Evolutionary conservation across 2,113 vertebrate species (phyloP), one percentile per base, ranked within the genome.

Genomic region (Excalfactoria chinensis): DNA sequence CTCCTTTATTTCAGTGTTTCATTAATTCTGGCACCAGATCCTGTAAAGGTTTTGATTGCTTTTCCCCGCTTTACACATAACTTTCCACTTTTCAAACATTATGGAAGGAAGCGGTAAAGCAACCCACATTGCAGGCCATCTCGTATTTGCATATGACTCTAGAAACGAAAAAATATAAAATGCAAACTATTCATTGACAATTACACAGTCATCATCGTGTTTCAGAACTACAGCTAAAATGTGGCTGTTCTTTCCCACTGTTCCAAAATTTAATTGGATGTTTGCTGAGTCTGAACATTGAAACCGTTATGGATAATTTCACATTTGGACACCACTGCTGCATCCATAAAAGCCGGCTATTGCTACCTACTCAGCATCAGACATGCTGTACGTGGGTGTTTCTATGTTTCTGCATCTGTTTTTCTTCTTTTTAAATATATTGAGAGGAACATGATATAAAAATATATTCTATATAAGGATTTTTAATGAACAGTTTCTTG

Each of bases 61-160:
- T 70, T 41, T 1, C 2, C 7, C 6, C 2, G 7, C 56, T 73
- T 79, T 37, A 41, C 0, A 2, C 2, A 34, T 35, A 14, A n/a
- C 63, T 20, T 46, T 37, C 6, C 11, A 55, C 43, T 84, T 84
- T 74, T 8, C 3, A 60, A 30, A 37, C 7, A 4, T 48, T 69
- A 28, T 2, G 3, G 43, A 72, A 60, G 3, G 3, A 32, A 78
- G 25, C 22, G 35, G 7, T 14, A 35, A 81, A 84, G 9, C 9
- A 63, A 22, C 5, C 2, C 25, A 4, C 10, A 1, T 34, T n/a
- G 11, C 4, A 63, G 9, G 23, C 9, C 23, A 49, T 40, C 30
- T 71, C 46, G 2, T 44, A 82, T 34, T 71, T 88, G 10, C 34
- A 41, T 23, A 13, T 34, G 34, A 71, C 66, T 48, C 28, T 69